Percentiles rank a stretch among this genome's conserved stretches.
Conservation (phyloP, 2,888 invertebrate genomes). For the Aproaerema taeniolella region DNA sequence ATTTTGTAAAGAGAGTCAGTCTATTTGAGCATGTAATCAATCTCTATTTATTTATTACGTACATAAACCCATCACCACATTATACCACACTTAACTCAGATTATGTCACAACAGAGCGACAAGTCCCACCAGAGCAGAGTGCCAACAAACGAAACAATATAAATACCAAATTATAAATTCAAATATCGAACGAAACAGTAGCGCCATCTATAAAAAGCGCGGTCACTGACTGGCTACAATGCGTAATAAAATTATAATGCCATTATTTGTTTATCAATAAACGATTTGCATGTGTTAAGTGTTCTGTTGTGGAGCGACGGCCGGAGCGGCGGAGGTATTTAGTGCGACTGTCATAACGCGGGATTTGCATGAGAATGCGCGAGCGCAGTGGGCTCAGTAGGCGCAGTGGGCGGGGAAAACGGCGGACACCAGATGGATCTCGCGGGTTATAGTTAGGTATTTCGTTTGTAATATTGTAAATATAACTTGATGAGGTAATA, state of each 20-base stretch:
- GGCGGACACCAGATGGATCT: too few species aligned
- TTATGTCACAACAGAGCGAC: background rate
- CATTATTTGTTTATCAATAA: constrained; percentile 71
- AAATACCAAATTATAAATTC: constrained; percentile 53
- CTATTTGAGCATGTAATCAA: too few species aligned
- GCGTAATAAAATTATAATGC: constrained; percentile 65
- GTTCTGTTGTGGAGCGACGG: too few species aligned
- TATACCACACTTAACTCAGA: too few species aligned
- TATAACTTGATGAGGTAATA: too few species aligned
- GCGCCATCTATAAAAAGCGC: constrained; percentile 44
- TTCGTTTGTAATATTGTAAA: too few species aligned
- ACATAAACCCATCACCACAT: too few species aligned
- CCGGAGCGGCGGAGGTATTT: constrained; percentile 39
- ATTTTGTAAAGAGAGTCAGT: too few species aligned
- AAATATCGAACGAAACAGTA: constrained; percentile 43
- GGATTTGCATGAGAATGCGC: constrained; percentile 61
- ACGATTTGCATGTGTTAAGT: constrained; percentile 70
- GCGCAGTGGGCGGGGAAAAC: too few species aligned
- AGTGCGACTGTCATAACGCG: constrained; percentile 36
- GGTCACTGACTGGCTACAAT: constrained; percentile 59
- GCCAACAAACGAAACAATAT: constrained; percentile 32
- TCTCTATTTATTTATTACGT: too few species aligned
- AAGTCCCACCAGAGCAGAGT: constrained; percentile 1
- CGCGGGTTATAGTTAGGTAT: too few species aligned
- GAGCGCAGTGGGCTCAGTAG: constrained; percentile 29